Evolutionary conservation across 2,113 vertebrate species (phyloP).

Genomic region (Ailurus styani): DNA sequence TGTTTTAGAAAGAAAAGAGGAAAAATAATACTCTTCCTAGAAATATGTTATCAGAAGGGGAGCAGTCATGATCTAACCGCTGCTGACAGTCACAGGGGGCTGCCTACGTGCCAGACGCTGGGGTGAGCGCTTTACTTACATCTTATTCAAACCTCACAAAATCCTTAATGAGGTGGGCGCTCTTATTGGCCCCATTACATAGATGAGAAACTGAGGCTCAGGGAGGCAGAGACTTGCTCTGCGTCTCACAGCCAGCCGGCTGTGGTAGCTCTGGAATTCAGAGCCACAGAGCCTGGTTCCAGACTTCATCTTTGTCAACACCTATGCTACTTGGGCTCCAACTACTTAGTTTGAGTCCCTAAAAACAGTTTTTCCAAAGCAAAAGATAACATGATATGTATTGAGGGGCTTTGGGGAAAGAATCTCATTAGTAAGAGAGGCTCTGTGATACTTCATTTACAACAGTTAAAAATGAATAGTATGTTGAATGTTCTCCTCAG

Average conservation of each 20-base stretch:
- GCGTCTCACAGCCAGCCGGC: background rate
- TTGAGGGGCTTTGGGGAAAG: background rate
- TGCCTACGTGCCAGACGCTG: accelerated
- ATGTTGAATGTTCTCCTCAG: background rate
- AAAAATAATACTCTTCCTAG: slow-evolving; percentile 10
- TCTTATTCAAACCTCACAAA: background rate
- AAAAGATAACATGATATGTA: background rate
- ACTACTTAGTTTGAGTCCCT: background rate
- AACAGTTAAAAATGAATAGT: background rate
- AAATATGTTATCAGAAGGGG: background rate
- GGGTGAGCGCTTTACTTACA: background rate
- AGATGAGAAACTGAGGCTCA: background rate
- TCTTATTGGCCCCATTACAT: background rate
- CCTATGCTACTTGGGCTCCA: background rate
- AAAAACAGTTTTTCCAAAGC: slow-evolving; percentile 13
- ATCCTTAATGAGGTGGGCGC: background rate
- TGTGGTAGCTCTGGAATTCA: background rate
- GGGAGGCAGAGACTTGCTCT: background rate
- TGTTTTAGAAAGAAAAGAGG: background rate
- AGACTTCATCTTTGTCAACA: background rate
- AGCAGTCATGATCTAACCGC: background rate
- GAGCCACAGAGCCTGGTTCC: background rate
- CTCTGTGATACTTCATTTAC: background rate
- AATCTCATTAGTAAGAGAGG: background rate
- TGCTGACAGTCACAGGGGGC: background rate